Percentiles rank a stretch among this genome's conserved stretches.
phyloP scores from a whole-genome alignment of 2,797 vertebrate species.

The Xenopus petersii region DNA sequence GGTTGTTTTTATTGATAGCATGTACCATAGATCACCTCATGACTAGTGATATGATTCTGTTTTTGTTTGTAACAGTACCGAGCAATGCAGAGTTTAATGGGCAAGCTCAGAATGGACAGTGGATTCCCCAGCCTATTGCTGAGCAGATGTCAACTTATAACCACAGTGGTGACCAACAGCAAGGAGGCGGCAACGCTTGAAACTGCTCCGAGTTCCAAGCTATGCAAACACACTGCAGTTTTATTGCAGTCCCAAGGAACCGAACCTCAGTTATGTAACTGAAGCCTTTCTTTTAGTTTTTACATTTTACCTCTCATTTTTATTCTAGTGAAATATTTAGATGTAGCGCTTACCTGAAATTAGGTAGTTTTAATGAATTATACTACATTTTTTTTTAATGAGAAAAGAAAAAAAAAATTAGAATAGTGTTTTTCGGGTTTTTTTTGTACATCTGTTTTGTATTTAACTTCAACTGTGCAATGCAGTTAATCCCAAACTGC shows the following conservation, averaged over 20 bases:
- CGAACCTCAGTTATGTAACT: conserved; percentile 68
- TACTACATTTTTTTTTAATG: conserved; percentile 43
- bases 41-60: too few relatives aligned
- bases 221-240: conserved; percentile 63
- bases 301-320: conserved; percentile 57
- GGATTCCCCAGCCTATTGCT: conserved; percentile 80
- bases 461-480: conserved; percentile 62
- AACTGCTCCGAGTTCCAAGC: conserved; percentile 42
- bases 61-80: conserved; percentile 46
- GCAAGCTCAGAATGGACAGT: conserved; percentile 78
- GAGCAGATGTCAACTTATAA: conserved; percentile 76
- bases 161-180: conserved; percentile 56
- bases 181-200: conserved; percentile 55
- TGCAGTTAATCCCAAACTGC: conserved; percentile 61
- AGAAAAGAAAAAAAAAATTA: conserved; percentile 23
- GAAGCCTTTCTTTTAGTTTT: conserved; percentile 60
- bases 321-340: conserved; percentile 54
- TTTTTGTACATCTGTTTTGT: conserved; percentile 65
- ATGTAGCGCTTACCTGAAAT: conserved; percentile 59
- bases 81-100: conserved; percentile 56
- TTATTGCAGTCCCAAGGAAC: conserved; percentile 63
- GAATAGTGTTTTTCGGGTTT: conserved; percentile 19
- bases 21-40: too few relatives aligned
- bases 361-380: conserved; percentile 58
- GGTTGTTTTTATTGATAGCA: too few relatives aligned